A percentile compares a stretch with the other conserved stretches of the same genome.
Evolutionary conservation across 2,113 vertebrate species (phyloP).

Genomic region (Turdus rufiventris): DNA sequence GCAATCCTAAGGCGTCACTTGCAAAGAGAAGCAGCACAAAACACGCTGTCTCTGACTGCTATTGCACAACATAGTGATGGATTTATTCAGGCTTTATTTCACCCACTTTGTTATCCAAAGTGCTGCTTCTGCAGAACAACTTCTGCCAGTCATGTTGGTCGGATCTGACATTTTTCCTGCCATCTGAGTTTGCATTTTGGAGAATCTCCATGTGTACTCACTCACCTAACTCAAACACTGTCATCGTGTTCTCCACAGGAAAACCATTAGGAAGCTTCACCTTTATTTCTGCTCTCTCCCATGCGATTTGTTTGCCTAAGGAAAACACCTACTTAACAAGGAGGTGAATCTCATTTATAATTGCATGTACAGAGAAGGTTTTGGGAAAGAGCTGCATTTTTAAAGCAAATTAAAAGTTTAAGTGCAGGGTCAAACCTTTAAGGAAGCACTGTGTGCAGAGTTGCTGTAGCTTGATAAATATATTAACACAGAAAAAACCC

Average conservation of each 20-base stretch:
- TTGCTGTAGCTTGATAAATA: not conserved
- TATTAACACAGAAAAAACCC: not conserved
- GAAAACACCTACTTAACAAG: not conserved
- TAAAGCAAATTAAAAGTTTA: not conserved
- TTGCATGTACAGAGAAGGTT: not conserved
- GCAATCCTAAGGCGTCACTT: not conserved
- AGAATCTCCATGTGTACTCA: not conserved
- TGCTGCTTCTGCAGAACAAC: not conserved
- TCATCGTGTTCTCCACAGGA: not conserved
- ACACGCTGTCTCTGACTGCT: not conserved
- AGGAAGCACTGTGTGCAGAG: not conserved
- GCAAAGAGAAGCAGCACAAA: not conserved
- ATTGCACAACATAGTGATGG: accelerated
- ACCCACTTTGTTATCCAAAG: not conserved
- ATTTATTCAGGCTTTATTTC: not conserved
- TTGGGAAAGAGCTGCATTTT: not conserved
- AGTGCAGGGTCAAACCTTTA: not conserved
- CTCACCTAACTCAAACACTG: not conserved
- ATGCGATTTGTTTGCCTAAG: not conserved
- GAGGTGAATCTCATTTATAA: not conserved
- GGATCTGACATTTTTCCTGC: not conserved
- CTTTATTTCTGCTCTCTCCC: not conserved
- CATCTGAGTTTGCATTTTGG: not conserved
- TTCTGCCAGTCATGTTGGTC: not conserved
- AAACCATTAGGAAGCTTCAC: not conserved